phyloP scores from a whole-genome alignment of 2,888 invertebrate species.

The Smittia sp. region DNA sequence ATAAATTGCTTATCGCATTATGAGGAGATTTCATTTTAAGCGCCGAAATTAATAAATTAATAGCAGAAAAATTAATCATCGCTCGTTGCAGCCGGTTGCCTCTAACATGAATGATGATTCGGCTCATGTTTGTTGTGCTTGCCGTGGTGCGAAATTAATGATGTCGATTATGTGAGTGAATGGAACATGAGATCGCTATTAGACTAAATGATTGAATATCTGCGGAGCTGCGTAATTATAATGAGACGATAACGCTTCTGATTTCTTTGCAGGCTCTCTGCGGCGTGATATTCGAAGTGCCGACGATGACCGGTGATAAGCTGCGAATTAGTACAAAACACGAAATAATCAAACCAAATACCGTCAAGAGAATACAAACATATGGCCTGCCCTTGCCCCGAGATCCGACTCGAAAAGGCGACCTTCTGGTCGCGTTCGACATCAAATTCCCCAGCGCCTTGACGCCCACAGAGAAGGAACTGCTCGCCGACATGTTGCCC shows the following conservation, averaged over 20 bases:
- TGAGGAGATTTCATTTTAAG: background rate
- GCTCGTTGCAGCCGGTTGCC: background rate
- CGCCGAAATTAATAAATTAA: slow-evolving; percentile 30
- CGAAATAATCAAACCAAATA: slow-evolving; percentile 87
- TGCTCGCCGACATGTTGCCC: slow-evolving; percentile 82
- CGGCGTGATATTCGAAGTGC: slow-evolving; percentile 86
- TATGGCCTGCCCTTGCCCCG: slow-evolving; percentile 93
- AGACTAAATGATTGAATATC: background rate
- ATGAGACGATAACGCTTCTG: slow-evolving; percentile 12
- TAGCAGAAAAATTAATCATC: slow-evolving; percentile 32
- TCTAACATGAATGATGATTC: slow-evolving; percentile 13
- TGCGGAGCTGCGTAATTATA: background rate
- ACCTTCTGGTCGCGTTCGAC: slow-evolving; percentile 91
- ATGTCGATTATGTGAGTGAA: slow-evolving; percentile 32
- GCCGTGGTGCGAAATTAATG: slow-evolving; percentile 34
- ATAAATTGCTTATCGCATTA: slow-evolving; percentile 39
- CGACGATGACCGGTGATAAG: slow-evolving; percentile 84
- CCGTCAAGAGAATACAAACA: slow-evolving; percentile 84
- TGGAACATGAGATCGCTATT: background rate
- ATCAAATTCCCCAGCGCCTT: slow-evolving; percentile 90
- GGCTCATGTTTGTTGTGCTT: background rate
- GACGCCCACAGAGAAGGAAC: slow-evolving; percentile 79
- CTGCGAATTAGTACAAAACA: slow-evolving; percentile 77
- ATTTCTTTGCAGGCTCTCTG: slow-evolving; percentile 76
- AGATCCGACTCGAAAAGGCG: slow-evolving; percentile 86